Evolutionary conservation across 2,797 vertebrate species (phyloP).

Genomic region (Podarcis siculus): DNA sequence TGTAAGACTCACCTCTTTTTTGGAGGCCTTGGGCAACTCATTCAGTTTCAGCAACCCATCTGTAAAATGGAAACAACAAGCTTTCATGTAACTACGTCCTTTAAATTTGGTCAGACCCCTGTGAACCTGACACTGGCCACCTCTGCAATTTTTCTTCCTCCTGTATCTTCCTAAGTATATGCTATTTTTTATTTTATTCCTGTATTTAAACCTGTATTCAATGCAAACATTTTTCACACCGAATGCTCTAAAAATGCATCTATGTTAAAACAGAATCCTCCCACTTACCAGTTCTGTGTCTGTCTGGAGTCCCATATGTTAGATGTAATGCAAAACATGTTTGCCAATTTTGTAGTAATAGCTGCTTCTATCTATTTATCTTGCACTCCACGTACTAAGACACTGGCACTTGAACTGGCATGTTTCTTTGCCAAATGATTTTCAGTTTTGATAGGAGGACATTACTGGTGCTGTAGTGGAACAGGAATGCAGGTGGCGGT

Average conservation of each 20-base stretch:
- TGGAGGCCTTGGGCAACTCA: not conserved
- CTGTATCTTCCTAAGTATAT: not conserved
- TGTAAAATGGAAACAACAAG: not conserved
- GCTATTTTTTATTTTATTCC: too few relatives aligned
- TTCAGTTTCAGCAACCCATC: not conserved
- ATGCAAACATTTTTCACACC: not conserved
- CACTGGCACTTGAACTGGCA: not conserved
- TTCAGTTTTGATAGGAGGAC: not conserved
- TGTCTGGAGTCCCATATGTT: not conserved
- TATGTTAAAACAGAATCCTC: not conserved
- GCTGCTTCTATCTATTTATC: too few relatives aligned
- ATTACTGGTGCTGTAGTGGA: not conserved
- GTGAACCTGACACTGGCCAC: not conserved
- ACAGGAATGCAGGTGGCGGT: not conserved
- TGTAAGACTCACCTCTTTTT: not conserved
- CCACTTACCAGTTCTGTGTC: not conserved
- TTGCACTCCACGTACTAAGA: not conserved
- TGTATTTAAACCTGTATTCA: too few relatives aligned
- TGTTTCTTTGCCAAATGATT: not conserved
- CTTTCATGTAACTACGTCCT: not conserved
- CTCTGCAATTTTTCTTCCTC: not conserved
- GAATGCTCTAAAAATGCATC: not conserved
- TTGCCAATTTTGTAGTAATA: not conserved
- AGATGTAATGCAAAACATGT: not conserved
- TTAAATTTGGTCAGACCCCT: not conserved